Evolutionary conservation across 2,113 vertebrate genomes (phyloP).

Genomic region (Oxyruncus cristatus): DNA sequence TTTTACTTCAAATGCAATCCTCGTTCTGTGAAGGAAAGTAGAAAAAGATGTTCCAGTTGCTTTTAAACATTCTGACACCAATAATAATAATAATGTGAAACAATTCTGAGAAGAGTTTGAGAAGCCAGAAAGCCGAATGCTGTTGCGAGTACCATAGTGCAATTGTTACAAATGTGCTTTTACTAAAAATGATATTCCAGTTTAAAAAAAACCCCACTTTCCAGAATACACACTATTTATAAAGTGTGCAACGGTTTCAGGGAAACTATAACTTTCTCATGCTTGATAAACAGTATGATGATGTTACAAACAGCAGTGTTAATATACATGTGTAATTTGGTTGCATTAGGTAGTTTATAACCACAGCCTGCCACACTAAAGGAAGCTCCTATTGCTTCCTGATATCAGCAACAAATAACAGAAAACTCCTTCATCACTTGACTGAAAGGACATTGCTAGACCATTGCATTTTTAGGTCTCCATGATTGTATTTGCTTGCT

Average conservation of each 20-base stretch:
- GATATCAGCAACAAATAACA: background rate
- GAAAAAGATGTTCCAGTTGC: constrained; percentile 53
- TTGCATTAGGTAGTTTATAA: constrained; percentile 13
- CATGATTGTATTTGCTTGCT: background rate
- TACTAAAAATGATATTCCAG: background rate
- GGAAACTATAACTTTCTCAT: background rate
- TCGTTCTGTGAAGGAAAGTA: constrained; percentile 82
- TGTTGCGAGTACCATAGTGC: background rate
- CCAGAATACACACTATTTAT: background rate
- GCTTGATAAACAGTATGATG: constrained; percentile 49
- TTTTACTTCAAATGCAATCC: constrained; percentile 94
- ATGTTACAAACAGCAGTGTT: constrained; percentile 19
- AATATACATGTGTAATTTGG: constrained; percentile 21
- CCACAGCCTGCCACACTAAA: background rate
- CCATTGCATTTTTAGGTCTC: background rate
- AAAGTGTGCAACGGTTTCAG: background rate
- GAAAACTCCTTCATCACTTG: background rate
- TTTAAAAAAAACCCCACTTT: background rate
- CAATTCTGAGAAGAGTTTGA: constrained; percentile 20
- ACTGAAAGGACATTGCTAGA: background rate
- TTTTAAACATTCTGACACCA: constrained; percentile 14
- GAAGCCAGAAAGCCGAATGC: constrained; percentile 38
- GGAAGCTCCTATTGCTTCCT: background rate
- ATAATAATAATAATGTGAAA: constrained; percentile 42
- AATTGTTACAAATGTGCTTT: background rate